These are phyloP conservation scores for Cryptoleucopteryx plumbea DNA, from an alignment of 2,113 vertebrate species.

Conservation along the genomic window DNA sequence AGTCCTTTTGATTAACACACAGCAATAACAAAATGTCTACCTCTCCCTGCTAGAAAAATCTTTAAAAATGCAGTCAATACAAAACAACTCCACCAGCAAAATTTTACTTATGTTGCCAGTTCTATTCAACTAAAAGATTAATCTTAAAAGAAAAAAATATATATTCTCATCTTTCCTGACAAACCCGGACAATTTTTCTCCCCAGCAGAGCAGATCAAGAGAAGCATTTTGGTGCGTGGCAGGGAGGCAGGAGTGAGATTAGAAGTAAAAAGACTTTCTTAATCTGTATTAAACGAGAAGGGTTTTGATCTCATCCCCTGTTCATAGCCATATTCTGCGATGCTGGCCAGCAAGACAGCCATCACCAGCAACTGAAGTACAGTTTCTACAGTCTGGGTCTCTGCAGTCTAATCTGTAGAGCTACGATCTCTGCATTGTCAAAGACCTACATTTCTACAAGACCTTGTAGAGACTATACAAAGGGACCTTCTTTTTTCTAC, in stretches of 20 bases:
- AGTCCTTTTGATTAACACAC: constrained; percentile 16
- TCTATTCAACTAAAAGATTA: constrained; percentile 3
- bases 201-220: neutral
- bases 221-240: neutral
- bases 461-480: neutral
- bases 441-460: neutral
- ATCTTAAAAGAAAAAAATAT: neutral
- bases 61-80: constrained; percentile 31
- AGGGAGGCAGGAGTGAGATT: neutral
- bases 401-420: neutral
- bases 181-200: neutral
- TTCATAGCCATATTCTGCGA: neutral
- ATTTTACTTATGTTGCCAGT: neutral
- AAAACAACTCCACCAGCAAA: neutral
- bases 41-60: constrained; percentile 22
- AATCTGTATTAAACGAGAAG: neutral
- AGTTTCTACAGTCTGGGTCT: neutral
- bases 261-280: neutral
- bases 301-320: neutral
- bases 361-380: neutral
- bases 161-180: neutral
- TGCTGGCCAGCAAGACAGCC: neutral
- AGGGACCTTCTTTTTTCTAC: neutral
- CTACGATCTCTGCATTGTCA: neutral
- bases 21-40: constrained; percentile 9